A percentile compares a stretch with the other conserved stretches of the same genome.
Conservation (phyloP, 1,140 invertebrate species). For the Drosophila asahinai region DNA sequence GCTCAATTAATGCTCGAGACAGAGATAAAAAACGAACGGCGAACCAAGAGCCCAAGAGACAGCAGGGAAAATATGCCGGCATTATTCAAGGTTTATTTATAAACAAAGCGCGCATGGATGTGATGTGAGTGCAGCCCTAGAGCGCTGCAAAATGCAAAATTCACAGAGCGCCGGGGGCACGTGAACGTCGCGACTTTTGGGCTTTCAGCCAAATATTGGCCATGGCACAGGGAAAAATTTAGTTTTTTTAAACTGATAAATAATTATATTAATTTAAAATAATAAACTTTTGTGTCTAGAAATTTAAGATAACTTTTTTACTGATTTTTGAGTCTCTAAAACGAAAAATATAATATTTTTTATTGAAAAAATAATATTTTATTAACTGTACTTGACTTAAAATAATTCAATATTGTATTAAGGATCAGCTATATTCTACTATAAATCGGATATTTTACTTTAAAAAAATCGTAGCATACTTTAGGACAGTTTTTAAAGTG, state of each 20-base stretch:
- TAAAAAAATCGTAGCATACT: neutral
- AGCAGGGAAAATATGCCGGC: constrained; percentile 54
- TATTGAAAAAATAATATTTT: too few species aligned
- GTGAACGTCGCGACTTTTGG: constrained; percentile 64
- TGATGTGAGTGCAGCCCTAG: constrained; percentile 20
- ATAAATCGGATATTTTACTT: neutral
- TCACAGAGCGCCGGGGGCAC: constrained; percentile 35
- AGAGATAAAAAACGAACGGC: constrained; percentile 23
- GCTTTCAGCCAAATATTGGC: constrained; percentile 54
- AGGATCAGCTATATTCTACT: too few species aligned
- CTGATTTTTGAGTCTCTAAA: neutral
- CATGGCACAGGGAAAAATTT: constrained; percentile 8
- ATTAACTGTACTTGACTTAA: too few species aligned
- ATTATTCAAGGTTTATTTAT: constrained; percentile 76
- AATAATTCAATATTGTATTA: too few species aligned
- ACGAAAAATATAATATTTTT: too few species aligned
- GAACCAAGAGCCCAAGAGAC: constrained; percentile 12
- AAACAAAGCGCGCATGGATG: constrained; percentile 60
- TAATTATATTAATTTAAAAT: neutral
- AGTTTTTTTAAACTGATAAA: neutral
- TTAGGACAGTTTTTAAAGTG: neutral
- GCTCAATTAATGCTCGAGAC: constrained; percentile 38
- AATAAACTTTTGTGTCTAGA: too few species aligned
- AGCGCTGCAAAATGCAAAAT: constrained; percentile 51
- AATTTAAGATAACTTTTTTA: too few species aligned